Conservation (phyloP, 2,797 vertebrate genomes). For the Rhynchonycteris naso region DNA sequence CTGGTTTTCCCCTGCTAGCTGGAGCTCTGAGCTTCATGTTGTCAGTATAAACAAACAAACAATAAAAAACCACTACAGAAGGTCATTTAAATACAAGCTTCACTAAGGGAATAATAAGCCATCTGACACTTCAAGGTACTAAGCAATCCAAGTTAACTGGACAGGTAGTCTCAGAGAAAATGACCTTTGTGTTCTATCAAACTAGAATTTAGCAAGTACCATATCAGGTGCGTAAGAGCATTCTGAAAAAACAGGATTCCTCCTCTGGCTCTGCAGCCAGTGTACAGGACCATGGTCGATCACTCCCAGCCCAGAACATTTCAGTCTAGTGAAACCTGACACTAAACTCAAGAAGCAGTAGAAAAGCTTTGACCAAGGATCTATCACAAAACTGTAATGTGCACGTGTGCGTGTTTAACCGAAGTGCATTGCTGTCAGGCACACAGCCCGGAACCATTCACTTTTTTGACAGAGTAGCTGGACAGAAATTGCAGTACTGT, state of each 20-base stretch:
- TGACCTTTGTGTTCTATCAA: background rate
- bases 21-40: background rate
- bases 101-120: conserved; percentile 61
- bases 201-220: background rate
- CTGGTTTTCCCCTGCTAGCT: conserved; percentile 18
- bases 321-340: background rate
- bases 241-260: background rate
- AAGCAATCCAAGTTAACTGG: conserved; percentile 39
- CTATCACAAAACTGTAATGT: background rate
- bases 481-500: background rate
- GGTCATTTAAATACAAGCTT: conserved; percentile 28
- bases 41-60: conserved; percentile 27
- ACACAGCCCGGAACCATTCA: background rate
- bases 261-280: background rate
- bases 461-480: background rate
- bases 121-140: background rate
- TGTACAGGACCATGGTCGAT: background rate
- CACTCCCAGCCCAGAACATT: background rate
- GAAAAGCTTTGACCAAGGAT: background rate
- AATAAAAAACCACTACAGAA: conserved; percentile 37
- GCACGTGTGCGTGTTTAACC: background rate
- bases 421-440: background rate
- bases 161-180: background rate
- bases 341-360: background rate
- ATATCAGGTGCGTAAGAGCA: background rate